phyloP scores from a whole-genome alignment of 2,113 vertebrate species.

The Anhinga anhinga region DNA sequence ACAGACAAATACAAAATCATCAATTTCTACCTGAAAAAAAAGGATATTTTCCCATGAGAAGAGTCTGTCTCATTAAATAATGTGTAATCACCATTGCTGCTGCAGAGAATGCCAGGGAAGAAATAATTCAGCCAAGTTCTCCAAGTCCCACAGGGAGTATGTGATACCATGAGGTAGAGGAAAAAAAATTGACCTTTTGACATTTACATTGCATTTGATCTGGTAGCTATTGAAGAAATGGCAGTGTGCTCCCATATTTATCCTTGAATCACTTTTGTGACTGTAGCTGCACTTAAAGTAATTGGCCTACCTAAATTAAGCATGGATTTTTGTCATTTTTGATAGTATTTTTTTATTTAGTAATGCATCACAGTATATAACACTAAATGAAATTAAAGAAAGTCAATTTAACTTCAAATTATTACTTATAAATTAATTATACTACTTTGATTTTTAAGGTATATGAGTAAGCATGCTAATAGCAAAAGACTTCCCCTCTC shows the following conservation, averaged over 20 bases:
- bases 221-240: constrained; percentile 33
- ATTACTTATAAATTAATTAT: neutral
- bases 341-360: constrained; percentile 37
- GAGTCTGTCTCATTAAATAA: neutral
- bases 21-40: neutral
- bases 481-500: neutral
- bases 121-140: neutral
- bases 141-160: neutral
- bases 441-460: neutral
- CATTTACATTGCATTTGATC: constrained; percentile 14
- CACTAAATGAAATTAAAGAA: constrained; percentile 14
- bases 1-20: neutral
- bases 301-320: constrained; percentile 36
- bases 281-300: constrained; percentile 43
- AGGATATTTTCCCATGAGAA: neutral
- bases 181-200: neutral
- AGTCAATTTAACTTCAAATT: constrained; percentile 32
- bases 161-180: neutral
- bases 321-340: constrained; percentile 37
- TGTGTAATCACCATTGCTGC: neutral
- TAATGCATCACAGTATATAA: neutral
- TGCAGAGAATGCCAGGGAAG: neutral
- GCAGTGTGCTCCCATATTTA: neutral
- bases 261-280: constrained; percentile 43
- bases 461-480: neutral